Conservation (phyloP, 2,113 vertebrate species). For the Chiloscyllium plagiosum region DNA sequence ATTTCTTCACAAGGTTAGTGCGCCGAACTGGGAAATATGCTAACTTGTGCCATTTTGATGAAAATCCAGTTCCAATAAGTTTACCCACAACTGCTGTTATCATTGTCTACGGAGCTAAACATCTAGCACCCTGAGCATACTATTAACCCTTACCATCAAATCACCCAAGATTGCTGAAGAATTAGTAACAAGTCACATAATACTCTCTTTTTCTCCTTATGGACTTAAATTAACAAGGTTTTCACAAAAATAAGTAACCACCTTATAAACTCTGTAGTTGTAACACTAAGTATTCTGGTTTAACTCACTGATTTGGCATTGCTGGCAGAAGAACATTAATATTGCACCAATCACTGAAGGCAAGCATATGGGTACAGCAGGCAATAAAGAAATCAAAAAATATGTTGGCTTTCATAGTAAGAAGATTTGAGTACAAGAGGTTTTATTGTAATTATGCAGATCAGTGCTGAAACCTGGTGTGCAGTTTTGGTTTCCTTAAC, state of each 20-base stretch:
- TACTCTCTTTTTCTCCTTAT: not conserved
- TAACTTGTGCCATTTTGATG: too few relatives aligned
- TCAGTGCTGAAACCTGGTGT: too few relatives aligned
- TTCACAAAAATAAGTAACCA: not conserved
- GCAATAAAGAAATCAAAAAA: too few relatives aligned
- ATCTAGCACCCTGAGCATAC: not conserved
- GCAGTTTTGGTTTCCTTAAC: too few relatives aligned
- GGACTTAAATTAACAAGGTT: not conserved
- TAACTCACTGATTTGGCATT: not conserved
- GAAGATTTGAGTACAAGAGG: too few relatives aligned
- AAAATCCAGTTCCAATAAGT: too few relatives aligned
- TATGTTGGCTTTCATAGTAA: too few relatives aligned
- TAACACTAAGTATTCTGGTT: not conserved
- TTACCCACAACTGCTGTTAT: not conserved
- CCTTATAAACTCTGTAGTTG: not conserved
- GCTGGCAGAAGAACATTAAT: not conserved
- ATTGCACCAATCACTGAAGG: not conserved
- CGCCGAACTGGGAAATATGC: too few relatives aligned
- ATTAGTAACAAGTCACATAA: not conserved
- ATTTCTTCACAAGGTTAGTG: too few relatives aligned
- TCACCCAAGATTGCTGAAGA: not conserved
- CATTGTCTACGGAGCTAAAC: not conserved
- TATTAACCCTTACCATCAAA: not conserved
- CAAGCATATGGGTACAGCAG: too few relatives aligned
- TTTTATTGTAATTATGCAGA: too few relatives aligned